phyloP scores from a whole-genome alignment of 2,888 invertebrate genomes.

The Agriopis leucophaearia region DNA sequence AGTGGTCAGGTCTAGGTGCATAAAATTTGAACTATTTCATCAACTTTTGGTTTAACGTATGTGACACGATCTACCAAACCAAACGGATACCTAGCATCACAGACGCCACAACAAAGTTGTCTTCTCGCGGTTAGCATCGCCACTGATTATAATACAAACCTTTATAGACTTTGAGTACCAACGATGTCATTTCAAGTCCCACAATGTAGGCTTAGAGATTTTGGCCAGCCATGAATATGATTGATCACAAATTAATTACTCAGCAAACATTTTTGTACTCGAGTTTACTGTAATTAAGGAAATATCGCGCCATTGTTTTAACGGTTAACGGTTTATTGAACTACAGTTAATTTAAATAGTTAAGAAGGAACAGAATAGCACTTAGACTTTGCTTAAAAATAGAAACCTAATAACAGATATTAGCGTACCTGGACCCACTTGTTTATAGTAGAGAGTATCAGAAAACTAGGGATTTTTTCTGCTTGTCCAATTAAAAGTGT shows the following conservation, averaged over 20 bases:
- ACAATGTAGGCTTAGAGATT: background rate
- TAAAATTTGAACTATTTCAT: too few species aligned
- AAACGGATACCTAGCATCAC: too few species aligned
- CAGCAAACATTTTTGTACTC: background rate
- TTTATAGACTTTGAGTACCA: background rate
- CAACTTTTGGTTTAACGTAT: too few species aligned
- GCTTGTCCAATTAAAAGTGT: background rate
- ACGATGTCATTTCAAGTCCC: background rate
- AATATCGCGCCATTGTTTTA: background rate
- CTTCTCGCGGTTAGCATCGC: too few species aligned
- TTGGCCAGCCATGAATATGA: constrained; percentile 1
- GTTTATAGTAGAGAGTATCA: too few species aligned
- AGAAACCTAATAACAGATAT: background rate
- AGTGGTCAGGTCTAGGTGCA: too few species aligned
- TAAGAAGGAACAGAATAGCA: background rate
- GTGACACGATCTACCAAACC: too few species aligned
- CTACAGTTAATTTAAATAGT: background rate
- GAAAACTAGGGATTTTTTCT: too few species aligned
- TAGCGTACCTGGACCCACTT: background rate
- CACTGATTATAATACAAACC: too few species aligned
- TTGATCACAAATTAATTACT: constrained; percentile 19
- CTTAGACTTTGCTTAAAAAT: too few species aligned
- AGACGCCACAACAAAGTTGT: too few species aligned
- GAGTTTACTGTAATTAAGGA: background rate
- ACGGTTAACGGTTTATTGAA: background rate